phyloP scores from a whole-genome alignment of 2,888 invertebrate species.

The Caenorhabditis macrosperma region DNA sequence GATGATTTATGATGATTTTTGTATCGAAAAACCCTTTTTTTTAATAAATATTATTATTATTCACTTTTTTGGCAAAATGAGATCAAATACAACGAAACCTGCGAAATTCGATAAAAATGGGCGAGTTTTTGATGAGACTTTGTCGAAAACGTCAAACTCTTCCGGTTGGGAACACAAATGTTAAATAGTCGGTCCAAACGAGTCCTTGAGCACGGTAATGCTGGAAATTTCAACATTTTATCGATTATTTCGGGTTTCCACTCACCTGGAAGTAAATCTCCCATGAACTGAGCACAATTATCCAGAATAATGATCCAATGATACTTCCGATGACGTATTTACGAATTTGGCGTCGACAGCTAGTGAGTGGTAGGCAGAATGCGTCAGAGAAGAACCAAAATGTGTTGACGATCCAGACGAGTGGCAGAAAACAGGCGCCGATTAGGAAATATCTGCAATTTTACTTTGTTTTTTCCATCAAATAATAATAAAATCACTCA shows the following conservation, averaged over 20 bases:
- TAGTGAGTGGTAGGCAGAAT: slow-evolving; percentile 56
- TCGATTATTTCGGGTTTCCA: background rate
- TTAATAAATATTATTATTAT: slow-evolving; percentile 12
- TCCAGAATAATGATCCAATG: slow-evolving; percentile 61
- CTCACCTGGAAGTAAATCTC: slow-evolving; percentile 65
- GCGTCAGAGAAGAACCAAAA: slow-evolving; percentile 69
- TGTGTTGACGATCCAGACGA: slow-evolving; percentile 65
- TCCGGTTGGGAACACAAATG: slow-evolving; percentile 67
- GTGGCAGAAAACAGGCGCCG: slow-evolving; percentile 60
- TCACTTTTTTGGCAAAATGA: slow-evolving; percentile 28
- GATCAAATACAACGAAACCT: slow-evolving; percentile 25
- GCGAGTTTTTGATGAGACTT: background rate
- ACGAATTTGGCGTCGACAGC: slow-evolving; percentile 55
- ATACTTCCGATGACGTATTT: slow-evolving; percentile 61
- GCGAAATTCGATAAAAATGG: slow-evolving; percentile 7
- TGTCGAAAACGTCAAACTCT: slow-evolving; percentile 44
- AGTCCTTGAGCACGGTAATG: slow-evolving; percentile 64
- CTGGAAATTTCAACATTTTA: slow-evolving; percentile 49
- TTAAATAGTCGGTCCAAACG: slow-evolving; percentile 64
- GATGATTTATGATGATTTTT: no score
- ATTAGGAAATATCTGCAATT: slow-evolving; percentile 65
- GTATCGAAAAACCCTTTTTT: background rate
- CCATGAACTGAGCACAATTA: slow-evolving; percentile 58
- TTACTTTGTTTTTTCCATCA: no score
- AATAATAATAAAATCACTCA: slow-evolving; percentile 22